Conservation (phyloP, 92 coral and sea anemone species). For the Porites divaricata region DNA sequence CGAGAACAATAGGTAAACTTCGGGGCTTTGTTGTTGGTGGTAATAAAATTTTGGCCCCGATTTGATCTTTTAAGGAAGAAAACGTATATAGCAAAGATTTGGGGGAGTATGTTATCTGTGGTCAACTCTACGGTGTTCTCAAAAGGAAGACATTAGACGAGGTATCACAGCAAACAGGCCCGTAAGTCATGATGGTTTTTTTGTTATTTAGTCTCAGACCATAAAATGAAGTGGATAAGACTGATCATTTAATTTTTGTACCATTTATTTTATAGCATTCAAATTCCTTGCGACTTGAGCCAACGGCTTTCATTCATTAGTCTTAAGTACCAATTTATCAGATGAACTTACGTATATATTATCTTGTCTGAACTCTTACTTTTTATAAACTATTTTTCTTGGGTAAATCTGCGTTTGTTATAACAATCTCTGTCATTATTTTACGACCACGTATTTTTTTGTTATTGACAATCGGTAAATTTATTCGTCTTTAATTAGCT, state of each 20-base stretch:
- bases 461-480: not conserved
- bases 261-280: not conserved
- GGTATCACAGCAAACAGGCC: constrained; percentile 24
- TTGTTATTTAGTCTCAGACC: constrained; percentile 5
- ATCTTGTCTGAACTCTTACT: not conserved
- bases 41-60: constrained; percentile 33
- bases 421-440: not conserved
- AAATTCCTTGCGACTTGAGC: not conserved
- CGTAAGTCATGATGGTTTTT: constrained; percentile 30
- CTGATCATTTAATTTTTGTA: not conserved
- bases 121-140: constrained; percentile 21
- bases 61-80: constrained; percentile 3
- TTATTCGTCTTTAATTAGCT: constrained; percentile 16
- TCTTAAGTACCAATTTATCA: too few species aligned
- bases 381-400: not conserved
- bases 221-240: constrained; percentile 24
- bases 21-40: constrained; percentile 41
- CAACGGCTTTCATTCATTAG: too few species aligned
- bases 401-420: not conserved
- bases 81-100: constrained; percentile 5
- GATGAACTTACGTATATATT: too few species aligned
- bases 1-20: constrained; percentile 41
- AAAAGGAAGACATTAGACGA: constrained; percentile 44
- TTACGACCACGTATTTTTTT: not conserved
- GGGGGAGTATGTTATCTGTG: constrained; percentile 43